phyloP scores from a whole-genome alignment of 2,797 vertebrate species.

The Vultur gryphus region DNA sequence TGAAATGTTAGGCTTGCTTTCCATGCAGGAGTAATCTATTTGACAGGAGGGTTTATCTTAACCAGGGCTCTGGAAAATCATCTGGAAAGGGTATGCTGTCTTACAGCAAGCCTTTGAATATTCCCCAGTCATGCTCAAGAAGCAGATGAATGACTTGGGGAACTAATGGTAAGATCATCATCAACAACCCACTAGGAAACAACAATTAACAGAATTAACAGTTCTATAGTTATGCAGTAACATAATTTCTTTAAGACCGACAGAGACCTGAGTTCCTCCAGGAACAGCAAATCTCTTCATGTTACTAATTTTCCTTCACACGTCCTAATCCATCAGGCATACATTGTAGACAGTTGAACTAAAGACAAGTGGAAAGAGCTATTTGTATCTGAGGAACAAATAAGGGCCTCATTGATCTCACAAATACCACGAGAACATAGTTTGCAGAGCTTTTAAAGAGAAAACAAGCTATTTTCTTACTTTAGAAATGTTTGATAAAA shows the following conservation, averaged over 20 bases:
- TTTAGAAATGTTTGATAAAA: not conserved
- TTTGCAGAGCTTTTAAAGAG: not conserved
- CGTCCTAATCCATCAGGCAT: not conserved
- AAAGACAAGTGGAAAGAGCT: not conserved
- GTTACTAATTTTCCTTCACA: not conserved
- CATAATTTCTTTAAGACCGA: not conserved
- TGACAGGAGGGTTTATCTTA: not conserved
- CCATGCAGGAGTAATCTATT: not conserved
- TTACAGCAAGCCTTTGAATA: not conserved
- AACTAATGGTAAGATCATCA: not conserved
- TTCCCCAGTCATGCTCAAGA: not conserved
- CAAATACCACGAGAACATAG: not conserved
- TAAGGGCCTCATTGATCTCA: not conserved
- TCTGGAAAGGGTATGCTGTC: not conserved
- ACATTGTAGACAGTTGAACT: not conserved
- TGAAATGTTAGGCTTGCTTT: not conserved
- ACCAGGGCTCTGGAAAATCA: not conserved
- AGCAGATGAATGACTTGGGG: not conserved
- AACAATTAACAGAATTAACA: not conserved
- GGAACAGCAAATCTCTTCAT: not conserved
- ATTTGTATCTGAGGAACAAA: not conserved
- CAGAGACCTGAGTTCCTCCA: not conserved
- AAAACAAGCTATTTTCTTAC: not conserved
- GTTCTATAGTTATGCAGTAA: not conserved
- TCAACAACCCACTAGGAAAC: not conserved